Percentiles rank a stretch among this genome's conserved stretches.
Evolutionary conservation across 1,140 invertebrate genomes (phyloP).

Genomic region (Lasioglossum albipes): DNA sequence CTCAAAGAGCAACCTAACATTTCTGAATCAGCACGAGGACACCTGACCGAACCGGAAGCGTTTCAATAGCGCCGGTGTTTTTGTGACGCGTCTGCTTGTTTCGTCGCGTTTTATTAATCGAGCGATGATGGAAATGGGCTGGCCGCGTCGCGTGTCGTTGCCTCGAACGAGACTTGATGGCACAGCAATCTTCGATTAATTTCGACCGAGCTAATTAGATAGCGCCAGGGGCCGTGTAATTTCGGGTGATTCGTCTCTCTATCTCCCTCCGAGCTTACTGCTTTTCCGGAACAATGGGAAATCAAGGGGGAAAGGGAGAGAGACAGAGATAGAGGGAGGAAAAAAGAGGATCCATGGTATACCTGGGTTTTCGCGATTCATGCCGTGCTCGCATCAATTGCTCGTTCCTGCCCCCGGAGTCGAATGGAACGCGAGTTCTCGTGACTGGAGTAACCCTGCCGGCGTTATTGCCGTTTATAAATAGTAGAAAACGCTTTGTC

Average conservation of each 20-base stretch:
- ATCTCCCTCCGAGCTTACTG: neutral
- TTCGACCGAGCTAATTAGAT: neutral
- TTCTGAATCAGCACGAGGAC: too few relatives aligned
- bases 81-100: too few relatives aligned
- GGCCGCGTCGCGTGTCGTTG: neutral
- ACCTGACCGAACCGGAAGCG: too few relatives aligned
- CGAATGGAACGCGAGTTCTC: constrained; percentile 55
- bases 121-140: neutral
- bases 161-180: neutral
- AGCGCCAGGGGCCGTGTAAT: neutral
- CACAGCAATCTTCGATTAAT: neutral
- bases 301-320: neutral
- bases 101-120: too few relatives aligned
- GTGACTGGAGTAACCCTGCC: constrained; percentile 28
- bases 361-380: neutral
- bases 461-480: constrained; percentile 30
- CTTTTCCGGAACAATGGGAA: neutral
- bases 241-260: constrained; percentile 8
- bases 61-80: too few relatives aligned
- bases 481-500: constrained; percentile 54
- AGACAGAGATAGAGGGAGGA: too few relatives aligned
- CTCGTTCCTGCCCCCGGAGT: neutral
- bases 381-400: neutral
- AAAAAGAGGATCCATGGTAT: neutral
- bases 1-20: too few relatives aligned